A percentile compares a stretch with the other conserved stretches of the same genome.
These are phyloP conservation scores for Mobula hypostoma DNA, from an alignment of 2,113 vertebrate genomes.

Conservation along the genomic window DNA sequence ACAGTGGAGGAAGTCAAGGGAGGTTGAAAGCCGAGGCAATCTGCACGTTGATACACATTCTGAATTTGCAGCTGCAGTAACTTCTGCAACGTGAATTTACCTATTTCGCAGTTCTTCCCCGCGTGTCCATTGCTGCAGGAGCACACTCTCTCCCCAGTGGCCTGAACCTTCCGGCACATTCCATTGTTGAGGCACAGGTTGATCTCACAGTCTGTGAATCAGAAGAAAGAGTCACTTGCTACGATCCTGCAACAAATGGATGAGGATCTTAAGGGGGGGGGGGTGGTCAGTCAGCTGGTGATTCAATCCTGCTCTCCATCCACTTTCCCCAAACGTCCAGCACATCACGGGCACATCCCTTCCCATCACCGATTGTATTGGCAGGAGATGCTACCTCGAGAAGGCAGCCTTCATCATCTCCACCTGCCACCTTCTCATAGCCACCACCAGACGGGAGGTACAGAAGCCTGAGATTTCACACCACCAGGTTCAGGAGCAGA, in stretches of 20 bases:
- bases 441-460: too few relatives aligned
- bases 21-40: background rate
- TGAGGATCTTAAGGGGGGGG: background rate
- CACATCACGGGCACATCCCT: too few relatives aligned
- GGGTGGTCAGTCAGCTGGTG: background rate
- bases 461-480: too few relatives aligned
- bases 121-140: constrained; percentile 59
- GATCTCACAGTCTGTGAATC: constrained; percentile 60
- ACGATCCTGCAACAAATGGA: background rate
- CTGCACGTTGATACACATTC: background rate
- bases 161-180: constrained; percentile 63
- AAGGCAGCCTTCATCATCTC: too few relatives aligned
- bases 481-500: too few relatives aligned
- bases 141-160: constrained; percentile 62
- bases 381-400: too few relatives aligned
- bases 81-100: constrained; percentile 59
- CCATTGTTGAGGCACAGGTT: constrained; percentile 75
- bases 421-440: too few relatives aligned
- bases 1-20: background rate
- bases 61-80: constrained; percentile 36
- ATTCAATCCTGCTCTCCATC: background rate
- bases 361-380: too few relatives aligned
- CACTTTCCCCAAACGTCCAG: background rate
- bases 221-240: background rate
- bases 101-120: constrained; percentile 70